phyloP scores from a whole-genome alignment of 2,113 vertebrate species.

The Ochotona princeps region DNA sequence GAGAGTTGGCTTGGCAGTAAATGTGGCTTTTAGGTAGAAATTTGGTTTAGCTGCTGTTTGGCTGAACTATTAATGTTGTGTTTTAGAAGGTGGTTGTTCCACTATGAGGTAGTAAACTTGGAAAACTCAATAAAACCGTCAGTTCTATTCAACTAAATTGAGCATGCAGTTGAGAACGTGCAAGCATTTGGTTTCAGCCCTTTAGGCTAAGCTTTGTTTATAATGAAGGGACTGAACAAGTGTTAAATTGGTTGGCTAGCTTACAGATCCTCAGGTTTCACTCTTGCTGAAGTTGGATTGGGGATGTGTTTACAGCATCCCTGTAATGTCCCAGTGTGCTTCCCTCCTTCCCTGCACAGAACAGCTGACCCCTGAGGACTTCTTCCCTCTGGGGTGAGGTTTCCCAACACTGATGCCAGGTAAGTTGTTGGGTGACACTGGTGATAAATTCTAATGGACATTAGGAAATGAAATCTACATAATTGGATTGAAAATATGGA shows the following conservation, averaged over 20 bases:
- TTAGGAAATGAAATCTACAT: background rate
- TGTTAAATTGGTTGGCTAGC: background rate
- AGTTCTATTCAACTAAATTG: background rate
- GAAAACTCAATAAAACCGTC: background rate
- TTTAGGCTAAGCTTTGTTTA: background rate
- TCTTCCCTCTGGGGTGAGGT: background rate
- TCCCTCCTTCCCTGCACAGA: background rate
- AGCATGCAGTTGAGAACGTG: background rate
- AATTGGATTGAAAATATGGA: background rate
- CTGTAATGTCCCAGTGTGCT: background rate
- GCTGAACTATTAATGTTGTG: constrained; percentile 33
- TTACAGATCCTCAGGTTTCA: background rate
- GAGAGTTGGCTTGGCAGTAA: constrained; percentile 35
- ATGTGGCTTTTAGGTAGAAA: constrained; percentile 47
- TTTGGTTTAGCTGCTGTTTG: constrained; percentile 12
- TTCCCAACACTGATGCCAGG: background rate
- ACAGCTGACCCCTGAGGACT: background rate
- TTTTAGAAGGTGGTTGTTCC: background rate
- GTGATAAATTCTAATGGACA: background rate
- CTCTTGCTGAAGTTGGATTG: background rate
- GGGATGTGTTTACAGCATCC: rapidly evolving
- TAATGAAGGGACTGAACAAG: background rate
- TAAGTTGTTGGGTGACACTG: background rate
- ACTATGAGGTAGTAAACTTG: background rate
- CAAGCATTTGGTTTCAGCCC: background rate